Evolutionary conservation across 2,888 invertebrate species (phyloP).

Genomic region (Polietes domitor): DNA sequence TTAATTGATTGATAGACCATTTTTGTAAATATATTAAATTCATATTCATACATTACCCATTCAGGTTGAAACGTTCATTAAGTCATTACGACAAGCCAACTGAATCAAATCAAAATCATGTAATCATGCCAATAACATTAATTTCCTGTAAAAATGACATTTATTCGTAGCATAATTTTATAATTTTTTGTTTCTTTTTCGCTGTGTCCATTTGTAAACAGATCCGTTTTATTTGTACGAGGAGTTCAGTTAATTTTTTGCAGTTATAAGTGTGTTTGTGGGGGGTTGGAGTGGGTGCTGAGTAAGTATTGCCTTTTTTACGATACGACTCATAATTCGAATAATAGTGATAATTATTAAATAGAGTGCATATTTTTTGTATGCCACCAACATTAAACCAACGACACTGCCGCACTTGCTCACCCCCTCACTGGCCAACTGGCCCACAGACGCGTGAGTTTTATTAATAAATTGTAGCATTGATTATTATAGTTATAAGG

Average conservation of each 20-base stretch:
- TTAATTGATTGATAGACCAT: conserved; percentile 18
- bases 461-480: conserved; percentile 37
- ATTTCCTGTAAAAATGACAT: conserved; percentile 58
- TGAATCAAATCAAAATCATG: conserved; percentile 40
- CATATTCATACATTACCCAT: conserved; percentile 10
- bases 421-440: neutral
- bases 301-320: conserved; percentile 28
- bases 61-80: conserved; percentile 51
- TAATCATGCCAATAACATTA: conserved; percentile 49
- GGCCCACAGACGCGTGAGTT: conserved; percentile 10
- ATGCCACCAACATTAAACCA: neutral
- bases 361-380: conserved; percentile 34
- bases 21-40: conserved; percentile 32
- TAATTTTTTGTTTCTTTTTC: conserved; percentile 26
- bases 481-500: conserved; percentile 26
- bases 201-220: conserved; percentile 33
- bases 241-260: neutral
- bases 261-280: neutral
- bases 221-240: conserved; percentile 12
- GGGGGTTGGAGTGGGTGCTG: neutral
- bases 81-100: conserved; percentile 48
- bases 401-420: neutral
- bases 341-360: conserved; percentile 46
- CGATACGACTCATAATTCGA: conserved; percentile 44
- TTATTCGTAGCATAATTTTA: conserved; percentile 54